These are phyloP conservation scores for Nymphicus hollandicus DNA, from an alignment of 2,113 vertebrate genomes.

Conservation along the genomic window DNA sequence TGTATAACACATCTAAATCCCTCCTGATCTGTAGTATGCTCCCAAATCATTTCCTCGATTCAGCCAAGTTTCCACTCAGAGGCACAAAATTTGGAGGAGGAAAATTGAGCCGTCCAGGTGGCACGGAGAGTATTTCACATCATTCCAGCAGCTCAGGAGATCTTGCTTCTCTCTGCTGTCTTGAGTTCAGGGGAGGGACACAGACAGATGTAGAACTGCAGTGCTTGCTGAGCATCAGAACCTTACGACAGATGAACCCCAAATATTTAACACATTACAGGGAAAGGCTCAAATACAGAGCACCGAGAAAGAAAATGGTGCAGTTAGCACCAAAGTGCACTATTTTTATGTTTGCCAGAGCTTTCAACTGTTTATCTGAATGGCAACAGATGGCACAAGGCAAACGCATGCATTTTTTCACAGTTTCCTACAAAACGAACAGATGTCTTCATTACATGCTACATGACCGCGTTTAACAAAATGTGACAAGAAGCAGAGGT, in stretches of 20 bases:
- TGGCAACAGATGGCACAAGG: constrained; percentile 73
- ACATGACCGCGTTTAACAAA: constrained; percentile 64
- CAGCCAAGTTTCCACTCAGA: constrained; percentile 56
- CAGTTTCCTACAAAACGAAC: constrained; percentile 71
- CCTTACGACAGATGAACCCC: neutral
- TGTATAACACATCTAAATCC: constrained; percentile 60
- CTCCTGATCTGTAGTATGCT: constrained; percentile 37
- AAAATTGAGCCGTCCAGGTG: constrained; percentile 31
- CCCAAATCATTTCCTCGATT: neutral
- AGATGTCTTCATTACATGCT: constrained; percentile 78
- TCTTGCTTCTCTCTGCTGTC: neutral
- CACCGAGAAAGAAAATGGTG: constrained; percentile 42
- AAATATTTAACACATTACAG: neutral
- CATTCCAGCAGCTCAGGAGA: neutral
- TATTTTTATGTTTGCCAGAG: constrained; percentile 61
- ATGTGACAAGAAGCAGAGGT: constrained; percentile 73
- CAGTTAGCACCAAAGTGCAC: constrained; percentile 1
- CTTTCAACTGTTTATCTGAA: constrained; percentile 68
- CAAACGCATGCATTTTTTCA: constrained; percentile 67
- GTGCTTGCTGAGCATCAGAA: neutral
- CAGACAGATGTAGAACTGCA: neutral
- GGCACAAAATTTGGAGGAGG: neutral
- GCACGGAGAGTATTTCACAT: constrained; percentile 32
- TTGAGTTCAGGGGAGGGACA: neutral
- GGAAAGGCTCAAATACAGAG: neutral